A percentile compares a stretch with the other conserved stretches of the same genome.
Evolutionary conservation across 1,140 invertebrate genomes (phyloP).

Genomic region (Ceratoteleas bidentatus): DNA sequence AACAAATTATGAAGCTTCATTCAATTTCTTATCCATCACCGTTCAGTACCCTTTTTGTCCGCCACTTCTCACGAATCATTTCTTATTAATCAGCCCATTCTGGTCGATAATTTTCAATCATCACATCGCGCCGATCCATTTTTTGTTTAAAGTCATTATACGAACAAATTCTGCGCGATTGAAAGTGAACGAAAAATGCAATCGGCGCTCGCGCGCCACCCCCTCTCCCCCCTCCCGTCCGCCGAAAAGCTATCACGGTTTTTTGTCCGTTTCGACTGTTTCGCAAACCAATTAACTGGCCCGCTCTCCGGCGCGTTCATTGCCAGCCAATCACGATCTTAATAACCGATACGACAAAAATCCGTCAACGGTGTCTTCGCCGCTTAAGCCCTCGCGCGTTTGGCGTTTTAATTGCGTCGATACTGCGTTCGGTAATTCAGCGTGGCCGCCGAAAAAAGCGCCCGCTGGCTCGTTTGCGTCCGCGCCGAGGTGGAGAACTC

Average conservation of each 20-base stretch:
- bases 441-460: slow-evolving; percentile 34
- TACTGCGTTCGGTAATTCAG: slow-evolving; percentile 53
- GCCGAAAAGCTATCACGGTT: slow-evolving; percentile 20
- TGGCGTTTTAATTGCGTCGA: slow-evolving; percentile 52
- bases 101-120: neutral
- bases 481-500: slow-evolving; percentile 31
- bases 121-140: neutral
- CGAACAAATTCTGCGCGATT: neutral
- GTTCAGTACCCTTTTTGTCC: neutral
- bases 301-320: slow-evolving; percentile 22
- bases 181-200: neutral
- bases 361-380: slow-evolving; percentile 26
- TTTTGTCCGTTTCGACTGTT: slow-evolving; percentile 23
- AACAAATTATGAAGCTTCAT: too few relatives aligned
- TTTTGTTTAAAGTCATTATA: neutral
- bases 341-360: slow-evolving; percentile 44
- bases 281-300: slow-evolving; percentile 35
- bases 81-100: neutral
- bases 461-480: slow-evolving; percentile 31
- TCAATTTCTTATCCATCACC: neutral
- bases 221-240: neutral
- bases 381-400: slow-evolving; percentile 26
- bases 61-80: neutral
- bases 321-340: slow-evolving; percentile 31
- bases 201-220: neutral